Conservation (phyloP, 2,888 invertebrate genomes). For the Agriopis marginaria region DNA sequence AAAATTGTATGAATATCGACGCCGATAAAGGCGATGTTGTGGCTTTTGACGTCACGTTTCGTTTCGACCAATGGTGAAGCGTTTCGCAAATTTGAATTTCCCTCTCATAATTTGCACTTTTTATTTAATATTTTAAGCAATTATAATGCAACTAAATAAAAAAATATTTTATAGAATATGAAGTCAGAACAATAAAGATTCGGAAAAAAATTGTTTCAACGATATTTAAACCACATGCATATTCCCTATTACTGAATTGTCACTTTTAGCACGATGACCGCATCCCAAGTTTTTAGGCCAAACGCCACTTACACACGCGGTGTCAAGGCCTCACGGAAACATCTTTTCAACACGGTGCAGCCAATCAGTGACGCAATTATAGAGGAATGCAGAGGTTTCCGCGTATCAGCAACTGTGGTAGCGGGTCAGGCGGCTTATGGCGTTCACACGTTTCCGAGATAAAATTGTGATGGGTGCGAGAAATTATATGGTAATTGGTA, state of each 20-base stretch:
- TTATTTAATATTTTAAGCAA: too few relatives aligned
- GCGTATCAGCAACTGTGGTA: slow-evolving; percentile 22
- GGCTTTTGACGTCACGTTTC: too few relatives aligned
- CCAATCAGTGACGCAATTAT: slow-evolving; percentile 22
- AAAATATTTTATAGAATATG: too few relatives aligned
- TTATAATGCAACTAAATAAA: too few relatives aligned
- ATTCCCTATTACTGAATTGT: slow-evolving; percentile 6
- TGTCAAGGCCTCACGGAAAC: slow-evolving; percentile 18
- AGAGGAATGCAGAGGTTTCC: slow-evolving; percentile 19
- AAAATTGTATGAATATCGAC: too few relatives aligned
- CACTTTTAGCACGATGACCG: slow-evolving; percentile 18
- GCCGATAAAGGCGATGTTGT: too few relatives aligned
- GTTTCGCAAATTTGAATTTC: too few relatives aligned
- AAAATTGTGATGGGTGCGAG: slow-evolving; percentile 7
- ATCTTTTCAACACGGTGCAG: slow-evolving; percentile 6
- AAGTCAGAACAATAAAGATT: too few relatives aligned
- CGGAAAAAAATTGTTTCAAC: too few relatives aligned
- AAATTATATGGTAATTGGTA: slow-evolving; percentile 17
- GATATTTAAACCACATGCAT: too few relatives aligned
- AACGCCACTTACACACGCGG: slow-evolving; percentile 14
- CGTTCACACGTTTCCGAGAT: slow-evolving; percentile 17
- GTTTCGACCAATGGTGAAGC: too few relatives aligned
- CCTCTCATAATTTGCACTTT: too few relatives aligned
- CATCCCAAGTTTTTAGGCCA: slow-evolving; percentile 11
- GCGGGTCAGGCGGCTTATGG: slow-evolving; percentile 16